Base-by-base conservation (phyloP, 2,113 vertebrate genomes). In the Clarias gariepinus region DNA sequence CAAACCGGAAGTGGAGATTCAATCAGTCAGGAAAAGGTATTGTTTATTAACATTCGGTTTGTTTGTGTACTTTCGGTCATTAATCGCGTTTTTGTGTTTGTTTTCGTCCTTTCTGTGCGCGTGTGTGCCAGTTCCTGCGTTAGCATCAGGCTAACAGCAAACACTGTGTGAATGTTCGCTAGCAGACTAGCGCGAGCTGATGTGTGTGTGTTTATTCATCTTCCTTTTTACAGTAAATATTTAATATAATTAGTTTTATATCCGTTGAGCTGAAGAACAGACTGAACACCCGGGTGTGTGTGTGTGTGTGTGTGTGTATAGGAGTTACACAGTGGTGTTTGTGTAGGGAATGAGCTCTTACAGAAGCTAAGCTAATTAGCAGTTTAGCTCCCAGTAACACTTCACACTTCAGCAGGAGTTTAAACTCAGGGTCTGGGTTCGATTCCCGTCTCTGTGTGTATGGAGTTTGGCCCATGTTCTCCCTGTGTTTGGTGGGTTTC, bases 111-210 rank as follows among this genome's bases (percentile, higher is more conserved):
- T 11, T 66, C 15, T 30, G 16, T 73, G 41, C 0, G 25, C 0
- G 25, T n/a, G 21, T 36, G 33, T 36, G 33, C 15, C 10, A n/a
- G 25, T 76, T 52, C 41, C 13, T n/a, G 0, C 23, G n/a, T 52
- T 76, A 76, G 73, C 73, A 25, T 74, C 47, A 74, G 71, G 41
- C 73, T 76, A 76, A 76, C 73, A 53, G 73, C 36, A 53, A 15
- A 76, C 41, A 7, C 36, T 4, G 69, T 41, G 18, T 33, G 16
- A 19, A 41, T 73, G 4, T 21, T 23, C 2, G 30, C 33, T 73
- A 73, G 69, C 33, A 73, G 3, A 23, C 9, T 13, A 53, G 41
- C 73, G 2, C 23, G 23, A 52, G 73, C 21, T 53, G 41, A 2
- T 76, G 21, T 63, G 21, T 76, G 9, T n/a, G 23, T 47, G 36